Percentiles rank a stretch among this genome's conserved stretches.
Conservation (phyloP, 2,113 vertebrate genomes). For the Pygoscelis adeliae region DNA sequence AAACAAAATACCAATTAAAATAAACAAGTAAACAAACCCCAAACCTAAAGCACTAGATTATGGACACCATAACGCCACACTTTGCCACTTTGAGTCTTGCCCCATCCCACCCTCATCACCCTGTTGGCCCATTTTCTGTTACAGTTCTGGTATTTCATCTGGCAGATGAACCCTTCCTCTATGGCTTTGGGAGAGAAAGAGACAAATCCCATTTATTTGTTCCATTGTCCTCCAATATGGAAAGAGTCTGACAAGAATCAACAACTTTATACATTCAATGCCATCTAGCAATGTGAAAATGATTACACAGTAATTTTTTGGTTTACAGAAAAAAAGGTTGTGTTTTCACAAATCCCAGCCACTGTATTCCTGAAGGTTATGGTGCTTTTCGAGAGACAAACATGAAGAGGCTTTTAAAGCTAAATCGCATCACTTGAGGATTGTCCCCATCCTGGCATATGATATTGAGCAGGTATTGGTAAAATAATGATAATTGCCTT, state of each 20-base stretch:
- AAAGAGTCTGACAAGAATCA: not conserved
- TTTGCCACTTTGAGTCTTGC: not conserved
- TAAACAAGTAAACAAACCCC: not conserved
- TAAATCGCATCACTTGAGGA: not conserved
- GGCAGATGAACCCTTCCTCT: not conserved
- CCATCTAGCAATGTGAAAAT: not conserved
- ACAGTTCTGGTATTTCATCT: not conserved
- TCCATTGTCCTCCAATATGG: not conserved
- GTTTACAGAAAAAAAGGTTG: not conserved
- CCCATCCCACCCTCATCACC: not conserved
- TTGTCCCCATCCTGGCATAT: not conserved
- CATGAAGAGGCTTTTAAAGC: not conserved
- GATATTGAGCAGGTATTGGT: not conserved
- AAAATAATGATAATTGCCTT: not conserved
- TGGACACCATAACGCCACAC: rapidly evolving
- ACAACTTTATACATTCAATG: not conserved
- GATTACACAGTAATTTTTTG: not conserved
- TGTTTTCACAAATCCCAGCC: not conserved
- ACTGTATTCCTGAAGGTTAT: not conserved
- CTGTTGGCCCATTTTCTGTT: not conserved
- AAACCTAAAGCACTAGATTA: not conserved
- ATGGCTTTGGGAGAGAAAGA: not conserved
- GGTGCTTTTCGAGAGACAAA: not conserved
- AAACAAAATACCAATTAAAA: not conserved
- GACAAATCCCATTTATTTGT: not conserved